Percentiles rank a stretch among this genome's conserved stretches.
These are phyloP conservation scores for Lepeophtheirus salmonis DNA, from an alignment of 1,140 invertebrate species.

Conservation along the genomic window DNA sequence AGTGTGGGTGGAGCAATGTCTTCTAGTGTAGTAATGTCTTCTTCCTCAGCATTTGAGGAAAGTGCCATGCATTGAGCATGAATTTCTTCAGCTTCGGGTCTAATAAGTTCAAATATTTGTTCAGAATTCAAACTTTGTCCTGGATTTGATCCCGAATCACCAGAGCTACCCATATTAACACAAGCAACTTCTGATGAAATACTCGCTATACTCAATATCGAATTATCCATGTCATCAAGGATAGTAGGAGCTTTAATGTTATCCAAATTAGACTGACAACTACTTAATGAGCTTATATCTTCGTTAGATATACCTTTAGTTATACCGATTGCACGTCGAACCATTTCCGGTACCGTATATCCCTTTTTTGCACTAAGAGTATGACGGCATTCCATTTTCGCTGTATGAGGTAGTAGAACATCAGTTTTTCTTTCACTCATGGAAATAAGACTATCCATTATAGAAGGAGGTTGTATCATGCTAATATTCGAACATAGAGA, in stretches of 20 bases:
- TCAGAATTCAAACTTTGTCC: neutral
- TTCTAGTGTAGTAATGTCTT: neutral
- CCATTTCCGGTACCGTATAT: constrained; percentile 14
- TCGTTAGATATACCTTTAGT: constrained; percentile 20
- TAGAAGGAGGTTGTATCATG: constrained; percentile 13
- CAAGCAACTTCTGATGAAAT: constrained; percentile 21
- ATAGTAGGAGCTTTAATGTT: constrained; percentile 21
- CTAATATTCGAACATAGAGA: neutral
- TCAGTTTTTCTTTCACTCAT: neutral
- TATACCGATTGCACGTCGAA: constrained; percentile 16
- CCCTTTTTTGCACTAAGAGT: constrained; percentile 11
- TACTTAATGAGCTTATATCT: constrained; percentile 22
- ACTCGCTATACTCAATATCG: constrained; percentile 23
- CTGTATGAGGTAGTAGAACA: neutral
- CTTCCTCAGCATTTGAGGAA: neutral
- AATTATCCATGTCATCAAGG: constrained; percentile 21
- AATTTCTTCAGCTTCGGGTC: no score
- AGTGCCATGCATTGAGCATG: neutral
- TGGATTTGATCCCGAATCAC: neutral
- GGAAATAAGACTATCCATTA: constrained; percentile 11
- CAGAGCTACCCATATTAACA: constrained; percentile 10
- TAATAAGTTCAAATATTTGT: neutral
- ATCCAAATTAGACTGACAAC: constrained; percentile 22
- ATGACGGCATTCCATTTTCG: constrained; percentile 10
- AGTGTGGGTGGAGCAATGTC: neutral